Evolutionary conservation across 2,888 invertebrate genomes (phyloP).

Genomic region (Chrysolina haemoptera): DNA sequence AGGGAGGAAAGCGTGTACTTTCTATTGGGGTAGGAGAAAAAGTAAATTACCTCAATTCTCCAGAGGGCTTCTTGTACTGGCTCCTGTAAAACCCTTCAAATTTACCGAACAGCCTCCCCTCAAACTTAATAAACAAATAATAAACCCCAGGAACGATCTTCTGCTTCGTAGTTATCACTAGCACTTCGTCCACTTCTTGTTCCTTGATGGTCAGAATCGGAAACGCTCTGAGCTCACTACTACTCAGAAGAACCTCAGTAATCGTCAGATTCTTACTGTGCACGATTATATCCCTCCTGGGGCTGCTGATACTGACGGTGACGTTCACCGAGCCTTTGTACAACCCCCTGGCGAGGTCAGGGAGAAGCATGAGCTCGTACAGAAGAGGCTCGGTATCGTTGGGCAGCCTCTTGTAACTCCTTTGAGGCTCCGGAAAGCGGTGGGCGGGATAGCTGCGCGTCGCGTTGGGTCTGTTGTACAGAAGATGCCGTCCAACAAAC

Average conservation of each 20-base stretch:
- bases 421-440: conserved; percentile 22
- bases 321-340: conserved; percentile 76
- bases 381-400: conserved; percentile 74
- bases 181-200: conserved; percentile 58
- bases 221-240: conserved; percentile 37
- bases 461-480: conserved; percentile 50
- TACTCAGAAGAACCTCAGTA: conserved; percentile 54
- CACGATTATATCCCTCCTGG: conserved; percentile 57
- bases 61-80: conserved; percentile 67
- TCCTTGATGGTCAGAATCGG: conserved; percentile 59
- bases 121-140: conserved; percentile 75
- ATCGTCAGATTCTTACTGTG: conserved; percentile 63
- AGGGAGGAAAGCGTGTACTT: too few relatives aligned
- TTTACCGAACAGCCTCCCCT: conserved; percentile 76
- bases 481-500: conserved; percentile 63
- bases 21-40: too few relatives aligned
- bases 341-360: conserved; percentile 75
- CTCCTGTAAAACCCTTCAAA: conserved; percentile 84
- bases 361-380: conserved; percentile 78
- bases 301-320: conserved; percentile 67
- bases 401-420: conserved; percentile 71
- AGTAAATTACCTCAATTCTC: conserved; percentile 48
- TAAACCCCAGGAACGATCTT: conserved; percentile 69
- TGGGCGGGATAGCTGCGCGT: conserved; percentile 9
- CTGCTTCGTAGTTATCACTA: conserved; percentile 59